These are phyloP conservation scores for Lomographa bimaculata DNA, from an alignment of 2,888 invertebrate species.

Conservation along the genomic window DNA sequence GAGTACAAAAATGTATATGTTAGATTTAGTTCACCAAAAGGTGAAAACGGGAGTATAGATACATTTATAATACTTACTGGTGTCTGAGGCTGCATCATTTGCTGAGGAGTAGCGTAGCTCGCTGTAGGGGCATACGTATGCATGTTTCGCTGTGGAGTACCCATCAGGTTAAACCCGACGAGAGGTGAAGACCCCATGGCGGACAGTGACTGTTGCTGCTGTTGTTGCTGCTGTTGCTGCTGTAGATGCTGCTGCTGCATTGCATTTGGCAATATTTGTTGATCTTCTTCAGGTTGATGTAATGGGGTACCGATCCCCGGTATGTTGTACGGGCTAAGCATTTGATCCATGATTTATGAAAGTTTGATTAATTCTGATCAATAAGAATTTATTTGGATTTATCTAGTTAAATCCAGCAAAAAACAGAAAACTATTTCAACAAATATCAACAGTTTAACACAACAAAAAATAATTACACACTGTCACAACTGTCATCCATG, in stretches of 20 bases:
- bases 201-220: constrained; percentile 82
- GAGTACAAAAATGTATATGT: too few species aligned
- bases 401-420: too few species aligned
- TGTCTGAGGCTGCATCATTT: constrained; percentile 95
- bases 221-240: constrained; percentile 88
- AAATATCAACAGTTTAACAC: too few species aligned
- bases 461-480: too few species aligned
- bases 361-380: too few species aligned
- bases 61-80: constrained; percentile 89
- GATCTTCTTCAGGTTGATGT: constrained; percentile 96
- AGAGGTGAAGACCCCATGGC: constrained; percentile 85
- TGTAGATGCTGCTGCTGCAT: constrained; percentile 89
- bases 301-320: constrained; percentile 95
- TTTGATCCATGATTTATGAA: constrained; percentile 89
- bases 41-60: too few species aligned
- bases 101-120: constrained; percentile 90
- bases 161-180: constrained; percentile 85
- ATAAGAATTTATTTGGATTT: too few species aligned
- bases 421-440: too few species aligned
- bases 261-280: constrained; percentile 93
- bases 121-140: constrained; percentile 91
- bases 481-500: too few species aligned
- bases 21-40: too few species aligned
- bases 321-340: constrained; percentile 95
- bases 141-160: constrained; percentile 88